Conservation (phyloP, 2,797 vertebrate species). For the Podarcis siculus region DNA sequence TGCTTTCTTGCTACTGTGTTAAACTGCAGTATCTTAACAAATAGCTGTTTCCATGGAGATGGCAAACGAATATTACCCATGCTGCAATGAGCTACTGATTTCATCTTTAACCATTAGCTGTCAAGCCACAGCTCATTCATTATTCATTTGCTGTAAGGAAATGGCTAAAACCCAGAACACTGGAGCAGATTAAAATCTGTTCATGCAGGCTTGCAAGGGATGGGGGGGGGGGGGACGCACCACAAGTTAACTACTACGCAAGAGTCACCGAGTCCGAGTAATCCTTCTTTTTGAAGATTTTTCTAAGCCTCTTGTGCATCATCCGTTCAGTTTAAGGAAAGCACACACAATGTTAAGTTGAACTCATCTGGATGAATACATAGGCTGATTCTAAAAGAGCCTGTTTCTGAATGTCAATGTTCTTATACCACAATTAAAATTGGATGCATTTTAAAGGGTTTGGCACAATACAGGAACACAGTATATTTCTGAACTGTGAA, state of each 20-base stretch:
- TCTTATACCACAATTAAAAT: neutral
- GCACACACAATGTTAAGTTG: neutral
- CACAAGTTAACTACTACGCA: neutral
- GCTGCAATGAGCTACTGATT: slow-evolving; percentile 74
- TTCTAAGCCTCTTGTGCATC: slow-evolving; percentile 24
- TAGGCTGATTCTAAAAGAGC: neutral
- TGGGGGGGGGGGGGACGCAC: neutral
- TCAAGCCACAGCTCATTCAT: slow-evolving; percentile 76
- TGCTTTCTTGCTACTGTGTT: slow-evolving; percentile 58
- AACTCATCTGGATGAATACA: slow-evolving; percentile 3
- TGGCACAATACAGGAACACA: neutral
- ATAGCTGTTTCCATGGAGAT: slow-evolving; percentile 76
- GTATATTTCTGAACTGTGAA: neutral
- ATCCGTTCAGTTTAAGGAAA: slow-evolving; percentile 33
- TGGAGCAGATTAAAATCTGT: slow-evolving; percentile 53
- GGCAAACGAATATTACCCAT: slow-evolving; percentile 69
- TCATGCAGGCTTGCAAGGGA: neutral
- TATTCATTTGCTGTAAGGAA: slow-evolving; percentile 76
- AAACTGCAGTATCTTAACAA: slow-evolving; percentile 65
- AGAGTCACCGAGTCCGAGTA: slow-evolving; percentile 31
- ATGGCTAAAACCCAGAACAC: slow-evolving; percentile 63
- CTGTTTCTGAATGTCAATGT: neutral
- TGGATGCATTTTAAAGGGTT: slow-evolving; percentile 27
- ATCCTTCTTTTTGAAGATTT: slow-evolving; percentile 4
- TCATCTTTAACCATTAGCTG: slow-evolving; percentile 78